Evolutionary conservation across 1,140 invertebrate species (phyloP).

Genomic region (Sweltsa coloradensis): DNA sequence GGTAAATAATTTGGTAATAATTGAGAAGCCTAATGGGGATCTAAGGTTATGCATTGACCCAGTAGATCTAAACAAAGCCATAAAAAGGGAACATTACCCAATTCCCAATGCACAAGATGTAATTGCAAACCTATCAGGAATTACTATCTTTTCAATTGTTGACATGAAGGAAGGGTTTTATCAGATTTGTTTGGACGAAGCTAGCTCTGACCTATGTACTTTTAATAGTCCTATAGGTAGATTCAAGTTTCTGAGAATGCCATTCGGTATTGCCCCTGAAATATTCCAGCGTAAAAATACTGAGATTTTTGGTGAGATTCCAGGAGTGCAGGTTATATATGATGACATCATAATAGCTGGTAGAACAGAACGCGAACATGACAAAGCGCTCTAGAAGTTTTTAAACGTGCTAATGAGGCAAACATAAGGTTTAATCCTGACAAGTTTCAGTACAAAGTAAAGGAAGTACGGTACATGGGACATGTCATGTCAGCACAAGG

Average conservation of each 20-base stretch:
- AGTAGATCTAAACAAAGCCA: constrained; percentile 23
- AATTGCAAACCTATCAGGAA: constrained; percentile 23
- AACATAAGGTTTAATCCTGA: neutral
- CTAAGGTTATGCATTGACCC: constrained; percentile 30
- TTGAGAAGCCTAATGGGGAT: constrained; percentile 26
- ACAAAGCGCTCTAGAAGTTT: neutral
- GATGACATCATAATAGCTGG: constrained; percentile 27
- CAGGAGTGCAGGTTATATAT: constrained; percentile 22
- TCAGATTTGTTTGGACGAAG: constrained; percentile 27
- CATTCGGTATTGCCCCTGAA: constrained; percentile 31
- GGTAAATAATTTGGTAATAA: constrained; percentile 27
- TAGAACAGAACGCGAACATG: neutral
- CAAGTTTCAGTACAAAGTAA: constrained; percentile 7
- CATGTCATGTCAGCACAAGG: constrained; percentile 7
- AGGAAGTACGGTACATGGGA: constrained; percentile 1
- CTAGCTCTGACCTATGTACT: constrained; percentile 28
- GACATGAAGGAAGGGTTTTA: constrained; percentile 25
- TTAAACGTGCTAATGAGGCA: neutral
- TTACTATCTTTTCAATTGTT: constrained; percentile 18
- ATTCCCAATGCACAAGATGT: constrained; percentile 32
- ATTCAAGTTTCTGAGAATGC: constrained; percentile 27
- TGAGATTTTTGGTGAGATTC: constrained; percentile 20
- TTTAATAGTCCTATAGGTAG: constrained; percentile 33
- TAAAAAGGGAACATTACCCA: constrained; percentile 28
- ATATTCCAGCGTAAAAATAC: constrained; percentile 16